Evolutionary conservation across 1,140 invertebrate genomes (phyloP), one percentile per base, ranked within the genome.

Genomic region (Drosophila obscura): DNA sequence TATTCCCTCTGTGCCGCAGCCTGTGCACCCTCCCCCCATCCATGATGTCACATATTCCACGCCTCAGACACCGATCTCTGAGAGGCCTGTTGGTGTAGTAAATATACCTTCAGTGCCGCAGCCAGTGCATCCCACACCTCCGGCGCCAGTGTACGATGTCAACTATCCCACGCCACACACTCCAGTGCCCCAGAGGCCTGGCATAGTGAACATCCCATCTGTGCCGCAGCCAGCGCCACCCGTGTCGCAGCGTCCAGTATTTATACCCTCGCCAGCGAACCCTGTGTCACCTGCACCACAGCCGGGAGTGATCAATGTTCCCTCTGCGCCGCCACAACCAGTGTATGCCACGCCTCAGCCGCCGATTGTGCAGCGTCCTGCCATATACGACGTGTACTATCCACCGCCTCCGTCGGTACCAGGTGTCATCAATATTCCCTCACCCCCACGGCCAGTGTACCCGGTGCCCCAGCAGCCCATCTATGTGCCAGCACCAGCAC

Each of bases 51-150:
- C 1, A 97, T 6, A 46, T 8, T 94, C 93, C 15, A 77, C 92
- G 60, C 95, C 95, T 44, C 95, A 94, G 88, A 95, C 96, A 24
- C 96, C 96, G 88, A 95, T 95, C 8, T 2, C 31, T 31, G 31
- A 31, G 11, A 31, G 39, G n/a, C 68, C 53, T 5, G 56, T 31
- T 9, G 31, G 2, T 31, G 31, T 31, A 3, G 26, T 94, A 93
- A 81, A 94, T 31, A 71, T 84, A 26, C 80, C 78, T 2, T 71
- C 68, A 0, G 48, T 8, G 4, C 45, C 77, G 4, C 72, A 66
- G 9, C 77, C 65, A 1, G 43, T 31, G 2, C 19, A 65, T n/a
- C 65, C 65, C 2, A 9, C 53, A 15, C 55, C 75, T 0, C 71
- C 64, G 8, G 44, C 66, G 11, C 75, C 80, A 0, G 15, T 67